phyloP scores from a whole-genome alignment of 2,797 vertebrate genomes.

The Ficedula albicollis region DNA sequence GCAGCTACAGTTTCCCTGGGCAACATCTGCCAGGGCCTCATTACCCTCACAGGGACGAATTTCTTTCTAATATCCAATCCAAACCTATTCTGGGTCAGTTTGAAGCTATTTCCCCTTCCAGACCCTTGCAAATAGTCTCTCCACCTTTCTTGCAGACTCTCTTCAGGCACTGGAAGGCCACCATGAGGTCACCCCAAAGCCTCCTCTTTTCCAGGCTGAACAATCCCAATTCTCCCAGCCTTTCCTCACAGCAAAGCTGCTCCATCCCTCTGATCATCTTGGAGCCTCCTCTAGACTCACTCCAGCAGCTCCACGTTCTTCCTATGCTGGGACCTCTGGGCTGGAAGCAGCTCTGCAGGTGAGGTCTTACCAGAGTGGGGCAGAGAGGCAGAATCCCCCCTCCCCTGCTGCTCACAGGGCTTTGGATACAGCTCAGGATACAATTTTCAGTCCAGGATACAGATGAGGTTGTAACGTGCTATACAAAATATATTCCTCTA shows the following conservation, averaged over 20 bases:
- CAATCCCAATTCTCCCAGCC: background rate
- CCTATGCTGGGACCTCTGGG: too few relatives aligned
- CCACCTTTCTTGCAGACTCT: background rate
- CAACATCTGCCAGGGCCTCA: background rate
- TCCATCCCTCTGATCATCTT: background rate
- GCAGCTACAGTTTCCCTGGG: background rate
- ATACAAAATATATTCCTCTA: background rate
- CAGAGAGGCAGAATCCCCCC: background rate
- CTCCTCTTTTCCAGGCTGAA: background rate
- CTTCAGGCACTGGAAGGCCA: background rate
- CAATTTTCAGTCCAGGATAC: background rate
- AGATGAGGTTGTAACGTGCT: background rate
- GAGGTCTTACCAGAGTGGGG: accelerated
- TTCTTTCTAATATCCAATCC: background rate
- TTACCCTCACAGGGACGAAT: background rate
- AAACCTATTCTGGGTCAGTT: background rate
- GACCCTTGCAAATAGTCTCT: background rate
- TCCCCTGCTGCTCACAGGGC: background rate
- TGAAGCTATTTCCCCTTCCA: background rate
- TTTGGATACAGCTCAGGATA: background rate
- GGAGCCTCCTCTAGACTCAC: background rate
- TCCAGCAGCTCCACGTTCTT: background rate
- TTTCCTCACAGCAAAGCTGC: background rate
- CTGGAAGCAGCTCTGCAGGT: background rate
- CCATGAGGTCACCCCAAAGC: background rate